A percentile compares a stretch with the other conserved stretches of the same genome.
phyloP scores from a whole-genome alignment of 2,888 invertebrate species.

The Ptychoptera albimana region DNA sequence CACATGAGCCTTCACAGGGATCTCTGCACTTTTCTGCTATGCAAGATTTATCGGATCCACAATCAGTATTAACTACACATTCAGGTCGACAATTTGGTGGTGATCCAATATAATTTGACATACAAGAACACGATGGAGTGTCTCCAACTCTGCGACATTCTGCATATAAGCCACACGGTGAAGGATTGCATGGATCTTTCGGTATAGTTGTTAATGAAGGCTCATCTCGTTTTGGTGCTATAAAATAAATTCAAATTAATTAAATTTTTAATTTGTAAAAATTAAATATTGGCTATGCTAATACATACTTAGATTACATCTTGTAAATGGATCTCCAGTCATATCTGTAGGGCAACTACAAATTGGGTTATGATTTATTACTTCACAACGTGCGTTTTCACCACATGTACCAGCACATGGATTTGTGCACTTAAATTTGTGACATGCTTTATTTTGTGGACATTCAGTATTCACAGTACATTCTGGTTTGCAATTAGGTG shows the following conservation, averaged over 20 bases:
- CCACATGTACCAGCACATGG: conserved; percentile 74
- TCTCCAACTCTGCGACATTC: conserved; percentile 45
- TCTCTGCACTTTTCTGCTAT: conserved; percentile 55
- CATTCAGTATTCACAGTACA: conserved; percentile 73
- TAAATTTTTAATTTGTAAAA: background rate
- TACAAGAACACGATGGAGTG: conserved; percentile 46
- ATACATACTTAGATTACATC: conserved; percentile 43
- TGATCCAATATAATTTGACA: conserved; percentile 45
- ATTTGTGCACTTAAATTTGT: conserved; percentile 65
- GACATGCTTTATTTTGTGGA: conserved; percentile 60
- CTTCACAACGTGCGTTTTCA: conserved; percentile 56
- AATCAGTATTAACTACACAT: conserved; percentile 45
- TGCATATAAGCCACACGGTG: conserved; percentile 53
- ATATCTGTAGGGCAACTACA: conserved; percentile 58
- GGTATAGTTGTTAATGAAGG: conserved; percentile 19
- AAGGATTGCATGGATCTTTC: conserved; percentile 51
- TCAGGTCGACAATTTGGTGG: conserved; percentile 54
- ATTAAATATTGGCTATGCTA: conserved; percentile 5
- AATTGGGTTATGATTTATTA: conserved; percentile 67
- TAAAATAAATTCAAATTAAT: conserved; percentile 4
- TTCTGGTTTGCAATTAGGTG: conserved; percentile 70
- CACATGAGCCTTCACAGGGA: conserved; percentile 56
- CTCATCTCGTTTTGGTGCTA: conserved; percentile 16
- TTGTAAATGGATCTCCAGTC: conserved; percentile 67
- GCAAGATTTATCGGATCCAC: conserved; percentile 47